phyloP scores from a whole-genome alignment of 2,797 vertebrate species.

The Helostoma temminkii region DNA sequence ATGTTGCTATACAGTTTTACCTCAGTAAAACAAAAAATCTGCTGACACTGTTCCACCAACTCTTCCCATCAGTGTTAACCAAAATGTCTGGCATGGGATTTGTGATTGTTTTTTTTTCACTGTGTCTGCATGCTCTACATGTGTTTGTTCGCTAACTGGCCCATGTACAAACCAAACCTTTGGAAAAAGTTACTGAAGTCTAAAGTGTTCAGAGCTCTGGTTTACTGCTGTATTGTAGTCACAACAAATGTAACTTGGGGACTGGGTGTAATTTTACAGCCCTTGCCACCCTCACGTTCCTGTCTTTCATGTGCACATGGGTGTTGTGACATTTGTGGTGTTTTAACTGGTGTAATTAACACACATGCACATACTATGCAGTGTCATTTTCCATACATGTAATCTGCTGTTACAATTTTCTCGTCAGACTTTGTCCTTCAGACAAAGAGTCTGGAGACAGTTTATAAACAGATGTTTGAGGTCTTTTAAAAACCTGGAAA shows the following conservation, averaged over 20 bases:
- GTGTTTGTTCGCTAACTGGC: slow-evolving; percentile 10
- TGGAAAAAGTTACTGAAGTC: slow-evolving; percentile 56
- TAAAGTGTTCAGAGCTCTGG: slow-evolving; percentile 35
- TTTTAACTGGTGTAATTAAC: slow-evolving; percentile 44
- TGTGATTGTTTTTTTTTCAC: neutral
- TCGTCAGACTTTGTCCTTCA: slow-evolving; percentile 43
- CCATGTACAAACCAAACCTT: slow-evolving; percentile 4
- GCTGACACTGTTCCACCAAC: slow-evolving; percentile 22
- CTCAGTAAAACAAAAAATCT: slow-evolving; percentile 20
- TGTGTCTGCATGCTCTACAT: neutral
- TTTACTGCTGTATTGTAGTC: slow-evolving; percentile 61
- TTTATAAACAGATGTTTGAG: slow-evolving; percentile 64
- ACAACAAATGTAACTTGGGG: slow-evolving; percentile 49
- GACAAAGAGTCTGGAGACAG: slow-evolving; percentile 39
- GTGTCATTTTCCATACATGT: slow-evolving; percentile 31
- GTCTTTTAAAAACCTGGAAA: slow-evolving; percentile 48
- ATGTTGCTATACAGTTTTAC: slow-evolving; percentile 1
- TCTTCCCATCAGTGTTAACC: slow-evolving; percentile 35
- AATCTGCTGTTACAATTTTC: slow-evolving; percentile 28
- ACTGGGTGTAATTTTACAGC: slow-evolving; percentile 28
- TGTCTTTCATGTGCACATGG: slow-evolving; percentile 25
- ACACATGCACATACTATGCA: slow-evolving; percentile 1
- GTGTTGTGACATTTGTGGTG: neutral
- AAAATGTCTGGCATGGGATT: slow-evolving; percentile 38
- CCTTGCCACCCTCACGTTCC: neutral